Conservation (phyloP, 2,888 invertebrate species). For the Candidula unifasciata region DNA sequence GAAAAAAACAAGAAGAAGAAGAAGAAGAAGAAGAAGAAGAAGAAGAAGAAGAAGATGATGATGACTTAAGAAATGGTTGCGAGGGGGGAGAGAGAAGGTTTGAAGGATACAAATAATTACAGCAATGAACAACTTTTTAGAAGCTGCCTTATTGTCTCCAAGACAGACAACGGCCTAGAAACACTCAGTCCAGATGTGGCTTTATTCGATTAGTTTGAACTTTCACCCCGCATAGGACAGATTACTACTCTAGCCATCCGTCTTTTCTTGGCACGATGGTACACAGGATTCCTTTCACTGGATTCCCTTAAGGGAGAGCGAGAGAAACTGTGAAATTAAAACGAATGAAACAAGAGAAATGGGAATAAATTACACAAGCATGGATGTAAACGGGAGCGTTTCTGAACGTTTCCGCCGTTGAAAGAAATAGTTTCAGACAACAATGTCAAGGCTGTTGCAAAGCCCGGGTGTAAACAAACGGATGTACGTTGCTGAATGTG, state of each 20-base stretch:
- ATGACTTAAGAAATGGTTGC: not conserved
- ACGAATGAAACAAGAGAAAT: no score
- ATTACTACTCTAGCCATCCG: not conserved
- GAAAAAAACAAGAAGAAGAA: not conserved
- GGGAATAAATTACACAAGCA: no score
- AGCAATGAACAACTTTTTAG: not conserved
- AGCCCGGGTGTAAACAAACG: no score
- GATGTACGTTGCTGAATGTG: no score
- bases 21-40: not conserved
- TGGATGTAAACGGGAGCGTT: no score
- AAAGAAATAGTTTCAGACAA: no score
- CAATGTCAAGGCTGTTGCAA: no score
- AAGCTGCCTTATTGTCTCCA: not conserved
- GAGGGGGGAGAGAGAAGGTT: not conserved
- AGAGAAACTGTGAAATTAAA: no score
- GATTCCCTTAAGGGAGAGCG: no score
- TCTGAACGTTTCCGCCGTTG: no score
- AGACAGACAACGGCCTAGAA: not conserved
- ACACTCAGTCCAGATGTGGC: not conserved
- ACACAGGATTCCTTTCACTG: no score
- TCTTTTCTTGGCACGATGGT: not conserved
- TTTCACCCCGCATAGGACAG: not conserved
- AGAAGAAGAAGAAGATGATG: not conserved
- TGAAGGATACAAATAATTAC: not conserved
- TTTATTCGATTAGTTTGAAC: slow-evolving; percentile 2